Base-by-base conservation (phyloP, 2,888 invertebrate genomes). In the Lymantria monacha region DNA sequence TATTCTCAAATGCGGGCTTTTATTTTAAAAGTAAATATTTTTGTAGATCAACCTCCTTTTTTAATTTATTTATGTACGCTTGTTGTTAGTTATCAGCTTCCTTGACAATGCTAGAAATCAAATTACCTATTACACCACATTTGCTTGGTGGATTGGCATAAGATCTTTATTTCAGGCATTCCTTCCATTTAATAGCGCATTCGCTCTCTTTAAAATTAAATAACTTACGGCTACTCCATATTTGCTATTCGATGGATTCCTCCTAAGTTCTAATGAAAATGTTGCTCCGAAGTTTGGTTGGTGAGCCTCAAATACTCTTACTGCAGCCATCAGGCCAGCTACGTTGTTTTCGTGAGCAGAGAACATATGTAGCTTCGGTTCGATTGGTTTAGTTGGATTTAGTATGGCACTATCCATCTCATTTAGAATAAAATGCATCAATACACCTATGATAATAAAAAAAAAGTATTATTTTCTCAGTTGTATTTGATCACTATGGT, bases 311-410 rank as follows among this genome's bases (percentile, higher is more conserved):
- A 89, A 94, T 1, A 93, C 89, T 10, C 85, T 82, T 0, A 93
- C 81, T 1, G 93, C 92, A 0, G 88, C 83, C 70, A 94, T 85
- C n/a, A 94, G 58, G 0, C 91, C 91, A 0, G 93, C 92, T 0
- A 95, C 89, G 37, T 94, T 94, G 47, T 93, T 93, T 72, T 95
- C 95, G 71, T 95, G 95, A 0, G 91, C 93, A 0, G 93, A 92
- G 64, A 91, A 92, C 49, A 94, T 66, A 38, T 84, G 79, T 15
- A 94, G 55, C 62, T 91, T 92, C 0, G 83, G 81, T 36, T 74
- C 81, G 7, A 81, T 76, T 0, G 57, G 57, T 40, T 89, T 69
- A 3, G 92, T 91, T 7, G 79, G 75, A 31, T 91, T 85, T 10
- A 92, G 71, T 22, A 59, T 30, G 0, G 44, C 60, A 0, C 75